Conservation (phyloP, 2,888 invertebrate species). For the Atethmia centrago region DNA sequence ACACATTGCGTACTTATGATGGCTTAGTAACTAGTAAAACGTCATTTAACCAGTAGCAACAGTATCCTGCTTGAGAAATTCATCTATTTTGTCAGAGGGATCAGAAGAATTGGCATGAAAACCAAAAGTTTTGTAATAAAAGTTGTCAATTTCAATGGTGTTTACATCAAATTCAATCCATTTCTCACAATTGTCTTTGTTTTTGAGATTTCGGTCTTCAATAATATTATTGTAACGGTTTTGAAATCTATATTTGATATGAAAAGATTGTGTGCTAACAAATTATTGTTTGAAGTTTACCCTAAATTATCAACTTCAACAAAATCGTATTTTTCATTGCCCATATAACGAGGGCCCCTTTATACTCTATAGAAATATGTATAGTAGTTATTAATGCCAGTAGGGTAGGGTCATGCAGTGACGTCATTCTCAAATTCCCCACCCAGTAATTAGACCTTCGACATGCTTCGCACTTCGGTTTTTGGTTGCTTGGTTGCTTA, state of each 20-base stretch:
- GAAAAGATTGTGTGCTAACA: neutral
- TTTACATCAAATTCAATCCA: neutral
- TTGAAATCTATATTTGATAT: neutral
- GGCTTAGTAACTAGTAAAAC: slow-evolving; percentile 7
- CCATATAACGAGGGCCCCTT: slow-evolving; percentile 8
- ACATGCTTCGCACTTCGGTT: slow-evolving; percentile 16
- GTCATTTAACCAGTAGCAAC: neutral
- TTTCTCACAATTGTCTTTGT: neutral
- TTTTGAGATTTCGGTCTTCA: neutral
- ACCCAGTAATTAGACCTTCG: slow-evolving; percentile 36
- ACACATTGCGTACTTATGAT: neutral
- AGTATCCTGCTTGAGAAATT: neutral
- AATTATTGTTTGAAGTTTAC: neutral
- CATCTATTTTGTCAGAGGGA: neutral
- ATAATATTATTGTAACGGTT: neutral
- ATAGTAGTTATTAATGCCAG: slow-evolving; percentile 12
- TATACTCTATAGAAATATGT: neutral
- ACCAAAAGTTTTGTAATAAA: too few relatives aligned
- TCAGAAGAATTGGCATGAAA: too few relatives aligned
- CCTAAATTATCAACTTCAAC: neutral
- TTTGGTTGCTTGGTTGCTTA: slow-evolving; percentile 19
- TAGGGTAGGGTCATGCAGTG: slow-evolving; percentile 46
- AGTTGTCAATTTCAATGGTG: slow-evolving; percentile 7
- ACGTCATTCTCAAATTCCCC: slow-evolving; percentile 64
- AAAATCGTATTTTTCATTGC: slow-evolving; percentile 5